Evolutionary conservation across 2,888 invertebrate species (phyloP).

Genomic region (Brachypterus glaber): DNA sequence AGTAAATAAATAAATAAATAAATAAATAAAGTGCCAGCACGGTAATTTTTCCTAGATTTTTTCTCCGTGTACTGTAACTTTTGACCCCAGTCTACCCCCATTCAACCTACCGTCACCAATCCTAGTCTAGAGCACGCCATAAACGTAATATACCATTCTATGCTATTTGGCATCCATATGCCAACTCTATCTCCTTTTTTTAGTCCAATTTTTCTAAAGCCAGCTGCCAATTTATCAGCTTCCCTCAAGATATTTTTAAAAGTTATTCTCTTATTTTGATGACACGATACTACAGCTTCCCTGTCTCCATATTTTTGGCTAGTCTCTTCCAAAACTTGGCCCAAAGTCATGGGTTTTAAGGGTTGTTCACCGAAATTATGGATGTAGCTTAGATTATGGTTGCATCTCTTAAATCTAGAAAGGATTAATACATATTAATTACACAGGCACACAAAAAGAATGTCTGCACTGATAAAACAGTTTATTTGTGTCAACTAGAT

Average conservation of each 20-base stretch:
- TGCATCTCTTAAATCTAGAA: background rate
- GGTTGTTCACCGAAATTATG: slow-evolving; percentile 45
- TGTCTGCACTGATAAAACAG: no score
- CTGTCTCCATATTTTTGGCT: slow-evolving; percentile 46
- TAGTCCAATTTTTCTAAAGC: slow-evolving; percentile 56
- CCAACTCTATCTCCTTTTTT: slow-evolving; percentile 64
- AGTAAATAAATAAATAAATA: no score
- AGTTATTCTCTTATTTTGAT: slow-evolving; percentile 46
- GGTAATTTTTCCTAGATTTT: slow-evolving; percentile 3
- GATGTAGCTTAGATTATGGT: slow-evolving; percentile 42
- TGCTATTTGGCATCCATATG: slow-evolving; percentile 68
- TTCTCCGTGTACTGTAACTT: no score
- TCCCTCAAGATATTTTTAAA: slow-evolving; percentile 44
- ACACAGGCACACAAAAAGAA: no score
- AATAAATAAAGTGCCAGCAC: no score
- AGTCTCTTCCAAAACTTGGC: slow-evolving; percentile 46
- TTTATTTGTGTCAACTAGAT: no score
- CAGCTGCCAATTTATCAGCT: slow-evolving; percentile 61
- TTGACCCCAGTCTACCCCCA: no score
- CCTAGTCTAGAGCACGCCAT: slow-evolving; percentile 65
- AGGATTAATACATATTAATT: background rate
- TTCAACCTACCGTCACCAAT: slow-evolving; percentile 52
- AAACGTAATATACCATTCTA: slow-evolving; percentile 66
- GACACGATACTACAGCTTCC: slow-evolving; percentile 48
- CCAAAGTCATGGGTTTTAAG: slow-evolving; percentile 46